Evolutionary conservation across 2,113 vertebrate species (phyloP).

Genomic region (Mesembrinibis cayennensis): DNA sequence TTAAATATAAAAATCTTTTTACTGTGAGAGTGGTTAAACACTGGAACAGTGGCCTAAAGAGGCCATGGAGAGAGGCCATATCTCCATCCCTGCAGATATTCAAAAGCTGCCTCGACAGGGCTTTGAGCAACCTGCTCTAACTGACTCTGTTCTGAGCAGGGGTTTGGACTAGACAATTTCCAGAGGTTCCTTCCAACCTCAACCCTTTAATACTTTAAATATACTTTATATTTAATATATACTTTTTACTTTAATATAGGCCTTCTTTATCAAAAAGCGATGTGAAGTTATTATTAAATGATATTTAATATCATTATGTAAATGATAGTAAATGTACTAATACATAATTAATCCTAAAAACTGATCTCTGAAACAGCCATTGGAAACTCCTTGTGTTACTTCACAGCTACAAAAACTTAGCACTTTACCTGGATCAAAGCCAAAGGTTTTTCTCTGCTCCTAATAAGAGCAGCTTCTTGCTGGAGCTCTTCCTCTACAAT

Average conservation of each 20-base stretch:
- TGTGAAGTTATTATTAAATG: background rate
- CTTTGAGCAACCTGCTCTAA: background rate
- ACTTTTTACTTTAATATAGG: background rate
- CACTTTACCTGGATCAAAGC: constrained; percentile 91
- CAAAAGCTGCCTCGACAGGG: background rate
- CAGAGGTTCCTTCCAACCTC: background rate
- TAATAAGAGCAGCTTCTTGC: constrained; percentile 93
- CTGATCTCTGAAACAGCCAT: background rate
- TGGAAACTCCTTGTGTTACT: background rate
- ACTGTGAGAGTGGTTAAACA: background rate
- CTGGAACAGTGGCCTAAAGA: background rate
- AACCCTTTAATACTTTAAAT: no score
- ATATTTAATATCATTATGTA: background rate
- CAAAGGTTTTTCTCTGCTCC: constrained; percentile 94
- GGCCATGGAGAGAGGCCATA: background rate
- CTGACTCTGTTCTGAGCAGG: background rate
- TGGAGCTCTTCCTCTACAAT: constrained; percentile 94
- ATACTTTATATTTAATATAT: no score
- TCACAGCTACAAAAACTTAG: background rate
- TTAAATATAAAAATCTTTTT: background rate
- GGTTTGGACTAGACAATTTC: background rate
- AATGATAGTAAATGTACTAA: background rate
- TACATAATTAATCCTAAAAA: background rate
- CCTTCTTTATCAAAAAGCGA: background rate
- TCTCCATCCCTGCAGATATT: background rate